phyloP scores from a whole-genome alignment of 2,113 vertebrate genomes.

The Prionailurus viverrinus region DNA sequence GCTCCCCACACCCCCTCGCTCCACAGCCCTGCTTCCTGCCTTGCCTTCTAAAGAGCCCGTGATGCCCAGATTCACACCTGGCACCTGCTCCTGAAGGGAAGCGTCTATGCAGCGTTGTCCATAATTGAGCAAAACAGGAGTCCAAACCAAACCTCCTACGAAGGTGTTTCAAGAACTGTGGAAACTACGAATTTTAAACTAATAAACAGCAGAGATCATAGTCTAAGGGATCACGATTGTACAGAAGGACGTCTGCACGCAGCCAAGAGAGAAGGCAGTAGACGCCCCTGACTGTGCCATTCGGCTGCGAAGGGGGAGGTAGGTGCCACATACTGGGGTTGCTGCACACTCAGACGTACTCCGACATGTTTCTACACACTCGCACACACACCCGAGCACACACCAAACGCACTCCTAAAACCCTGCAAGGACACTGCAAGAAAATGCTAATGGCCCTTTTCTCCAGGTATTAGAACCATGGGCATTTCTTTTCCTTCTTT shows the following conservation, averaged over 20 bases:
- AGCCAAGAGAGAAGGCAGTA: not conserved
- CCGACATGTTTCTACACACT: not conserved
- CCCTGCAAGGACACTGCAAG: not conserved
- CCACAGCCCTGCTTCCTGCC: not conserved
- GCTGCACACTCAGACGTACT: not conserved
- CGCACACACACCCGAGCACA: not conserved
- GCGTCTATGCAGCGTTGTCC: rapidly evolving
- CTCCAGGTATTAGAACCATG: not conserved
- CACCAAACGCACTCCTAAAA: not conserved
- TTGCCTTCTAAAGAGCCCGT: not conserved
- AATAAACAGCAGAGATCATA: not conserved
- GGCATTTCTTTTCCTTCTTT: not conserved
- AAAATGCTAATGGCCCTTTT: not conserved
- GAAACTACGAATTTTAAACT: not conserved
- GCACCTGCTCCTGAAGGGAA: not conserved
- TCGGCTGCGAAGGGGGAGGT: no score
- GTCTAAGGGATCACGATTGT: not conserved
- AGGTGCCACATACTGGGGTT: not conserved
- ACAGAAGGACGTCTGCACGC: rapidly evolving
- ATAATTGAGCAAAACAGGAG: not conserved
- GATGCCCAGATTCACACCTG: not conserved
- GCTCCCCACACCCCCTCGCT: not conserved
- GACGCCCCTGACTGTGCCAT: not conserved
- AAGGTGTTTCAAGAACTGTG: not conserved
- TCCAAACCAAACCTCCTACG: not conserved